Base-by-base conservation (phyloP, 2,888 invertebrate genomes). In the Synergus gifuensis region DNA sequence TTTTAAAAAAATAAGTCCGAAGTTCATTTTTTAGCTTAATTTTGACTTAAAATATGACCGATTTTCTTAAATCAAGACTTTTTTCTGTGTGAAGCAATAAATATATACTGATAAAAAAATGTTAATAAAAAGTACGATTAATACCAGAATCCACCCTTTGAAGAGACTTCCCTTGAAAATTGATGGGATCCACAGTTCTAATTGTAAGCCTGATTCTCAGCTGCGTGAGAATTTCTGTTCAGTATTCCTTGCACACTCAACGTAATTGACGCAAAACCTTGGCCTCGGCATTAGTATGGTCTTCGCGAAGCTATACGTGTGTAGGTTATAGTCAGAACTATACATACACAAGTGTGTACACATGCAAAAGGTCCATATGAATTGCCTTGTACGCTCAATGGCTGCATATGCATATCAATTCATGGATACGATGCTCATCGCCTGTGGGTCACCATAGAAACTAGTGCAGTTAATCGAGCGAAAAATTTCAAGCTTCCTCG, bases 201-300 rank as follows among this genome's bases (percentile, higher is more conserved):
- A 28, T 28, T 28, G 22, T 28, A 36, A 73, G 28, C 2, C n/a
- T n/a, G 36, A 69, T 2, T 49, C 18, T 12, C 4, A 76, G 54
- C 67, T 76, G 12, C 76, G 76, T 66, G 49, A 76, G 66, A 78
- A 77, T 77, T 77, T 76, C 79, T 79, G 62, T 76, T 84, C 79
- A 83, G 78, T 83, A 82, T 85, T 83, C 82, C 77, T n/a, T 78
- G 76, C 73, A 82, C 78, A 82, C 84, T 82, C 78, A 36, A 44
- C 49, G 82, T 88, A 87, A 88, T 88, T 86, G 85, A 82, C 79
- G 78, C 80, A 83, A 82, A 86, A 78, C 85, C 87, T 87, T 85
- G 85, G 83, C 83, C 84, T 69, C 81, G 69, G 46, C 69, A 69
- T 69, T 69, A 69, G 22, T 69, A 46, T 69, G 44, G 60, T 28